Percentiles rank a stretch among this genome's conserved stretches.
Conservation (phyloP, 1,140 invertebrate species). For the Zophobas atratus region DNA sequence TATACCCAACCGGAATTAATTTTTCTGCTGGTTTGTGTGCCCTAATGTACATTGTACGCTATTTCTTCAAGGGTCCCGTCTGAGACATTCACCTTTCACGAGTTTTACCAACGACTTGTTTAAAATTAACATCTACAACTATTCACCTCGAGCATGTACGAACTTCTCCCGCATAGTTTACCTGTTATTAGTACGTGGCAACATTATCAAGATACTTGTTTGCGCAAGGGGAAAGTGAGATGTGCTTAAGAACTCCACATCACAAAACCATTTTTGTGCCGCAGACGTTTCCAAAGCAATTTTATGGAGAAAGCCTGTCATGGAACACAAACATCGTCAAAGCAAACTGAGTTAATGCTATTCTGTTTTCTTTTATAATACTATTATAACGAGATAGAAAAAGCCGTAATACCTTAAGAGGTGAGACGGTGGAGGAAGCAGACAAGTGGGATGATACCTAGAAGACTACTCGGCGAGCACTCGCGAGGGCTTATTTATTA, state of each 20-base stretch:
- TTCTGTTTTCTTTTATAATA: conserved; percentile 54
- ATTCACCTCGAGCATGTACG: too few relatives aligned
- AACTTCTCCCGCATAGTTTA: too few relatives aligned
- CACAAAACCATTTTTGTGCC: conserved; percentile 24
- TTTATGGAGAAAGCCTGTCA: conserved; percentile 37
- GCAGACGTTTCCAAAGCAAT: conserved; percentile 23
- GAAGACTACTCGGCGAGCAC: conserved; percentile 28
- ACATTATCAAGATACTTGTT: background rate
- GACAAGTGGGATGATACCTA: conserved; percentile 32
- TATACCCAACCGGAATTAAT: too few relatives aligned
- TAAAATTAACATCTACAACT: too few relatives aligned
- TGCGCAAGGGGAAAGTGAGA: background rate
- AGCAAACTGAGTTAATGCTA: conserved; percentile 52
- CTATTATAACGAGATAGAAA: conserved; percentile 53
- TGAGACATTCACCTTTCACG: too few relatives aligned
- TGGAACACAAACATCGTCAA: conserved; percentile 46
- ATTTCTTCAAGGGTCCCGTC: too few relatives aligned
- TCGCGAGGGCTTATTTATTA: background rate
- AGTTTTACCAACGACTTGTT: too few relatives aligned
- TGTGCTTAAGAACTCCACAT: background rate
- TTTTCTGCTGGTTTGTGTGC: too few relatives aligned
- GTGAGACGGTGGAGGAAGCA: conserved; percentile 28
- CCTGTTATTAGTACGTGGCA: too few relatives aligned
- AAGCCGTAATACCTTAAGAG: conserved; percentile 53
- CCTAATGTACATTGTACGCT: too few relatives aligned